phyloP scores from a whole-genome alignment of 2,113 vertebrate species.

The Rhinolophus ferrumequinum region DNA sequence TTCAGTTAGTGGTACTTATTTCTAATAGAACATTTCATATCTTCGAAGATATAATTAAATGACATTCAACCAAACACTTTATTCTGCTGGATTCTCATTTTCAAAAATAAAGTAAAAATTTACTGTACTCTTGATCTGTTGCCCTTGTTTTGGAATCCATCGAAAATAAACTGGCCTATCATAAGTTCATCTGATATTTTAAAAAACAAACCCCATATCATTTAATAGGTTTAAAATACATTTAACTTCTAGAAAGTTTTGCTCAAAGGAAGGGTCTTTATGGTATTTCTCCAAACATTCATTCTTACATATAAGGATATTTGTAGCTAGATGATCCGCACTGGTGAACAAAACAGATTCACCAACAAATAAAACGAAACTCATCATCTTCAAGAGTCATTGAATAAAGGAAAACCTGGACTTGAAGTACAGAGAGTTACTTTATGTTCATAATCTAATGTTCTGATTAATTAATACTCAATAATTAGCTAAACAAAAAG shows the following conservation, averaged over 20 bases:
- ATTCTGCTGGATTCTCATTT: neutral
- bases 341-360: neutral
- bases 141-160: neutral
- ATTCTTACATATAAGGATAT: neutral
- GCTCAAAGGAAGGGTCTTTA: neutral
- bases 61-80: neutral
- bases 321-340: neutral
- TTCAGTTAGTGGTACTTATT: slow-evolving; percentile 12
- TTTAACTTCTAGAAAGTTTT: neutral
- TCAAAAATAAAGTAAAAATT: slow-evolving; percentile 3
- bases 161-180: neutral
- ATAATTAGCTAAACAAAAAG: neutral
- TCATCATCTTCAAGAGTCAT: neutral
- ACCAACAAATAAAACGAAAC: neutral
- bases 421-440: neutral
- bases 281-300: neutral
- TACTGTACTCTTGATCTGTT: neutral
- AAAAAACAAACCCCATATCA: neutral
- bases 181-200: neutral
- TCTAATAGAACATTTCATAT: neutral
- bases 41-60: slow-evolving; percentile 40
- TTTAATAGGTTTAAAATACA: neutral
- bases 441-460: neutral
- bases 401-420: neutral
- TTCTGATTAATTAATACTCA: neutral